Percentiles rank a stretch among this genome's conserved stretches.
Conservation (phyloP, 2,797 vertebrate species). For the Anas bahamensis region DNA sequence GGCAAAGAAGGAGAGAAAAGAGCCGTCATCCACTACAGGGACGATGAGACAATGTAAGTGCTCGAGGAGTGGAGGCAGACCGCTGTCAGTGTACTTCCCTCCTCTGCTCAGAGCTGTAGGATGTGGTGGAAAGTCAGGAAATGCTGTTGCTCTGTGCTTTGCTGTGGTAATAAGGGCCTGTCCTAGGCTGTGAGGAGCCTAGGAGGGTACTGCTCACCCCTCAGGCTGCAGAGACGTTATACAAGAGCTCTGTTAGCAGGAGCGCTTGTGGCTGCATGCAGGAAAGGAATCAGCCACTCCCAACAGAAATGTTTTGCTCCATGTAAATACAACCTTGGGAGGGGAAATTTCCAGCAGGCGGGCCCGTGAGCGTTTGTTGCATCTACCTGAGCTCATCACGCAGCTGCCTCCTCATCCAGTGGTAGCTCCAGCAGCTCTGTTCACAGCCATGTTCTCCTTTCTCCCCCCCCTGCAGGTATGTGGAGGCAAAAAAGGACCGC, state of each 20-base stretch:
- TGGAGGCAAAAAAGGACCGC: slow-evolving; percentile 97
- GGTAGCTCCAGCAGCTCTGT: background rate
- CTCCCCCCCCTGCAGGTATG: slow-evolving; percentile 84
- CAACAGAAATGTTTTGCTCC: background rate
- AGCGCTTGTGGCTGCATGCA: slow-evolving; percentile 17
- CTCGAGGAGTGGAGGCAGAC: background rate
- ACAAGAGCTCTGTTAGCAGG: background rate
- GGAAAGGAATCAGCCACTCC: slow-evolving; percentile 1
- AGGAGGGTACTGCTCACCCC: background rate
- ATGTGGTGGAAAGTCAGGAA: background rate
- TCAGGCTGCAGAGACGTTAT: background rate
- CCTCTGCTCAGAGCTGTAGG: background rate
- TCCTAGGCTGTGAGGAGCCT: background rate
- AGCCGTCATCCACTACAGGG: slow-evolving; percentile 97
- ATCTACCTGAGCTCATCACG: background rate
- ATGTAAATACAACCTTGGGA: background rate
- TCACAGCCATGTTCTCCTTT: slow-evolving; percentile 8
- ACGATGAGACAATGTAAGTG: slow-evolving; percentile 97
- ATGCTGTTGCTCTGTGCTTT: background rate
- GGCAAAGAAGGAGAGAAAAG: slow-evolving; percentile 94
- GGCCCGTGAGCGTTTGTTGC: background rate
- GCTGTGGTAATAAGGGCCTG: background rate
- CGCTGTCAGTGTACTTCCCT: background rate
- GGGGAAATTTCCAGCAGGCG: background rate
- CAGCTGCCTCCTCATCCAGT: background rate